phyloP scores from a whole-genome alignment of 2,113 vertebrate species.

The Dendropsophus ebraccatus region DNA sequence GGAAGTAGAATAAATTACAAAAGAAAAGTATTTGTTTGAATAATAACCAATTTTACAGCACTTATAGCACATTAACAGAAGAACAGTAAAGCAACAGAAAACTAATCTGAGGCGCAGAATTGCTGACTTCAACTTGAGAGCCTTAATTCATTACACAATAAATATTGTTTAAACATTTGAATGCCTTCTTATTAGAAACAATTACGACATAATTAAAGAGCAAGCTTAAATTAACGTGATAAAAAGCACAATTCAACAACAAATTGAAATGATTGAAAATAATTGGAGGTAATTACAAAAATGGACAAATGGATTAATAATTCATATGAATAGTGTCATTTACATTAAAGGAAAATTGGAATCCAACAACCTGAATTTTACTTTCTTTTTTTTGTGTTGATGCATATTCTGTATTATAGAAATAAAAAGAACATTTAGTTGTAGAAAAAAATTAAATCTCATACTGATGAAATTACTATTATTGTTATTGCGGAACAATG shows the following conservation, averaged over 20 bases:
- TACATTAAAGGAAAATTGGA: slow-evolving; percentile 31
- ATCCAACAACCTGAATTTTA: slow-evolving; percentile 4
- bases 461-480: slow-evolving; percentile 5
- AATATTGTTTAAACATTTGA: slow-evolving; percentile 60
- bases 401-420: slow-evolving; percentile 10
- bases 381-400: neutral
- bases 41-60: slow-evolving; percentile 38
- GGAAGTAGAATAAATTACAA: slow-evolving; percentile 5
- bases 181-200: slow-evolving; percentile 57
- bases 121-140: slow-evolving; percentile 55
- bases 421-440: slow-evolving; percentile 8
- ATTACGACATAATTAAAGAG: slow-evolving; percentile 56
- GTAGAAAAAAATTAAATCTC: neutral
- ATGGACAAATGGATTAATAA: slow-evolving; percentile 55
- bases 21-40: slow-evolving; percentile 35
- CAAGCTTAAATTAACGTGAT: slow-evolving; percentile 58
- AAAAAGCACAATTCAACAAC: slow-evolving; percentile 55
- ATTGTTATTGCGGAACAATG: neutral
- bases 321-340: slow-evolving; percentile 46
- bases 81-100: slow-evolving; percentile 52
- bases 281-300: slow-evolving; percentile 59
- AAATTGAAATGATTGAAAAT: slow-evolving; percentile 57
- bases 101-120: slow-evolving; percentile 40
- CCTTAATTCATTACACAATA: slow-evolving; percentile 58
- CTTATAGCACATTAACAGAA: slow-evolving; percentile 53